Evolutionary conservation across 2,888 invertebrate genomes (phyloP), one percentile per base, ranked within the genome.

Genomic region (Papilio elwesi): DNA sequence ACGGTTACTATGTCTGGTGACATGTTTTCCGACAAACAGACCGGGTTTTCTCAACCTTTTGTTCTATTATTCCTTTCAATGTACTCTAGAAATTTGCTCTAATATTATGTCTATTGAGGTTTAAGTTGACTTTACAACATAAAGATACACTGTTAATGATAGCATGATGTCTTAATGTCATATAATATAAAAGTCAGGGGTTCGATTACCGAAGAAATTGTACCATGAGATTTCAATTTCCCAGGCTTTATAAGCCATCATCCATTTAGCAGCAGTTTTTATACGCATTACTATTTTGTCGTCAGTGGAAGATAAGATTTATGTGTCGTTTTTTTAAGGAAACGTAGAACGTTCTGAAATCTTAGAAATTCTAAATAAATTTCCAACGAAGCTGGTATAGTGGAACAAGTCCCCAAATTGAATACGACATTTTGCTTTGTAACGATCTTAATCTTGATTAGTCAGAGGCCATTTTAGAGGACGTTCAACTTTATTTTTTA

Each of bases 1-100:
- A 83, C 79, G 82, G 79, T 84, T 86, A 87, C 86, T 81, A 83
- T 81, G 85, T 82, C 84, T 83, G 78, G 68, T 70, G 73, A 73
- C 77, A 76, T 76, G 78, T 78, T 78, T 77, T 68, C 79, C 79
- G 81, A 76, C 78, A 76, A 79, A 81, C 78, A 79, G 85, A 83
- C 84, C 85, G 74, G 81, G 76, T 81, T 81, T 78, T 78, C 78
- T 80, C 12, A 73, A 52, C 55, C 65, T 68, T 76, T 77, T 77
- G 75, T 75, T 48, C 66, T 55, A 63, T 47, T 62, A 49, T 52
- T 48, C 65, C 71, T 72, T 70, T 66, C 59, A 59, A 62, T 66
- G 13, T 59, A n/a, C 49, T 69, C 55, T 26, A 68, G 12, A 53
- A 43, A 51, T 66, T 43, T 66, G 53, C 52, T 52, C 43, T 57